A percentile compares a stretch with the other conserved stretches of the same genome.
Conservation (phyloP, 2,797 vertebrate species). For the Menidia menidia region DNA sequence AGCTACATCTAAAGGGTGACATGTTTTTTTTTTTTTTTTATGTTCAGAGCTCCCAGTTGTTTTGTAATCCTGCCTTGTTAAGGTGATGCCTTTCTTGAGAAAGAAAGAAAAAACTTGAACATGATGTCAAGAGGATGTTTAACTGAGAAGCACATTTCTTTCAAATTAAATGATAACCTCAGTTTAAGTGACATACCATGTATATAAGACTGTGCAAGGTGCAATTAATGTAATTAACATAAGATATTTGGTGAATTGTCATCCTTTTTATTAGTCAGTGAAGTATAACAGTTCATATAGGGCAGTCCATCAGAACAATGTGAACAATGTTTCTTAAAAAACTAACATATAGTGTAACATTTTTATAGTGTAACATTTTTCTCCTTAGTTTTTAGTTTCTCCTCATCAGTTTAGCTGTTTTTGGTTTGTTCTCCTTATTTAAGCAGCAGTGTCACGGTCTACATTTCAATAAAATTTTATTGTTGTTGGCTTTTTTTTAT, state of each 20-base stretch:
- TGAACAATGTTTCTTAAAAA: not conserved
- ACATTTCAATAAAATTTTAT: no score
- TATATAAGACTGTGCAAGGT: not conserved
- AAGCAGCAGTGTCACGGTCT: no score
- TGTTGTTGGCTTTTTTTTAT: no score
- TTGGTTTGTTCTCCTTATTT: no score
- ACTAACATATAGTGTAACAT: constrained; percentile 1
- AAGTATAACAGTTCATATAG: not conserved
- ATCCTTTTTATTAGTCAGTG: not conserved
- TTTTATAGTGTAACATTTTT: constrained; percentile 9
- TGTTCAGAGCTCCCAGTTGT: not conserved
- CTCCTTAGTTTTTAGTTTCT: not conserved
- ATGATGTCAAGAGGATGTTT: constrained; percentile 11
- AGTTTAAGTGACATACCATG: not conserved
- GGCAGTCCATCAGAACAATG: not conserved
- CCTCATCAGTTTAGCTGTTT: no score
- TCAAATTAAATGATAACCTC: not conserved
- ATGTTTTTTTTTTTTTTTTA: constrained; percentile 24
- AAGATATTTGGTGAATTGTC: not conserved
- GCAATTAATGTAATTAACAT: not conserved
- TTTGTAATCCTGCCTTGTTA: not conserved
- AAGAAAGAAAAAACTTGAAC: not conserved
- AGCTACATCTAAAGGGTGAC: not conserved
- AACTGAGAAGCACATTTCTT: not conserved
- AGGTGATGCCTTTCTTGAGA: constrained; percentile 4